phyloP scores from a whole-genome alignment of 2,113 vertebrate genomes.

The Centropus unirufus region DNA sequence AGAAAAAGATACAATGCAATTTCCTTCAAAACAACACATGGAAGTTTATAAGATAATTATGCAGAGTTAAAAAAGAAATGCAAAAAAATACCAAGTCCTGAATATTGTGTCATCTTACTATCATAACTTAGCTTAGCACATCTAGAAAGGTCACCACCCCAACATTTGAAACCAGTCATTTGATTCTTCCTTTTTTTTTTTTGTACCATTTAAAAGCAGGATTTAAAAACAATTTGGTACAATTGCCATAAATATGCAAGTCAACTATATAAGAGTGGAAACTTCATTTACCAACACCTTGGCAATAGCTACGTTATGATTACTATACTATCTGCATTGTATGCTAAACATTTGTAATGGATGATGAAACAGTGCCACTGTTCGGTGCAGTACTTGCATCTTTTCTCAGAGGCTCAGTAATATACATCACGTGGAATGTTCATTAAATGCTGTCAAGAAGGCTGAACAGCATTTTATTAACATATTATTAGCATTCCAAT shows the following conservation, averaged over 20 bases:
- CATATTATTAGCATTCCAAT: neutral
- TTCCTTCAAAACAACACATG: neutral
- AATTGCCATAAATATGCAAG: conserved; percentile 46
- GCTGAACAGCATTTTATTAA: neutral
- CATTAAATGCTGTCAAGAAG: neutral
- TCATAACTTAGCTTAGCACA: neutral
- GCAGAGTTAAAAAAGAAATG: neutral
- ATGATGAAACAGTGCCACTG: neutral
- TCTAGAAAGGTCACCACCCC: conserved; percentile 14
- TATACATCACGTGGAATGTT: neutral
- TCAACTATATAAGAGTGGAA: neutral
- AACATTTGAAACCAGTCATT: neutral
- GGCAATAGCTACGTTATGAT: neutral
- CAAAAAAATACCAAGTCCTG: neutral
- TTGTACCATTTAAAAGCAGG: conserved; percentile 31
- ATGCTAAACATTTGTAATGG: neutral
- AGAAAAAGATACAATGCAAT: neutral
- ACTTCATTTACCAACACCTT: neutral
- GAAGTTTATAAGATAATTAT: neutral
- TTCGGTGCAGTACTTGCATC: neutral
- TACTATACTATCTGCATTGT: neutral
- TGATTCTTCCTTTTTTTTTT: neutral
- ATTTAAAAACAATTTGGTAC: conserved; percentile 55
- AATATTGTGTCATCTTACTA: neutral
- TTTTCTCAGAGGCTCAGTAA: neutral